Conservation (phyloP, 2,888 invertebrate species). For the Lasioglossum morio region DNA sequence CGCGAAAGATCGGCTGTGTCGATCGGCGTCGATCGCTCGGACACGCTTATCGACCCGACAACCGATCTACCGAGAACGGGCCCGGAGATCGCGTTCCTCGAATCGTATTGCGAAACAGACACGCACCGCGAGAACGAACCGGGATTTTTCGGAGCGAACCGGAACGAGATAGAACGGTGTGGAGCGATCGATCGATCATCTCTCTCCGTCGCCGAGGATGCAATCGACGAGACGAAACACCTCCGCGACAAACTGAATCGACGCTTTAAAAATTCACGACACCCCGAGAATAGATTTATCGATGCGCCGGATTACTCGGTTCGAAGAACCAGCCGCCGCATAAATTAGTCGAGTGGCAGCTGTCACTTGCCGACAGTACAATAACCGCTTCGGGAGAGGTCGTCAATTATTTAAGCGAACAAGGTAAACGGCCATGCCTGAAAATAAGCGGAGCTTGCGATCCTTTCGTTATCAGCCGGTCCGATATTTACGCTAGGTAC, state of each 20-base stretch:
- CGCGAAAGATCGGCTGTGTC: neutral
- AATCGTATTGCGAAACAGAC: neutral
- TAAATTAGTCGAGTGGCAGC: slow-evolving; percentile 44
- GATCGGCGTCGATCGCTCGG: neutral
- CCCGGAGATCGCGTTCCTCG: neutral
- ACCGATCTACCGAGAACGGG: neutral
- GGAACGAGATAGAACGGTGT: neutral
- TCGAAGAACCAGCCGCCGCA: slow-evolving; percentile 23
- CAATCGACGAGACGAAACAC: neutral
- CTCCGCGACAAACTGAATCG: neutral
- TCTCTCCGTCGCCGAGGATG: neutral
- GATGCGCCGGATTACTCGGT: slow-evolving; percentile 39
- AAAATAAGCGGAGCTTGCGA: slow-evolving; percentile 19
- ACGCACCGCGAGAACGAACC: neutral
- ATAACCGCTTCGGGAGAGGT: slow-evolving; percentile 24
- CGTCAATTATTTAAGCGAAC: neutral
- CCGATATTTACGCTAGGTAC: neutral
- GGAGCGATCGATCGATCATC: neutral
- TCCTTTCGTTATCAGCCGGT: neutral
- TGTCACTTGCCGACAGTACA: slow-evolving; percentile 19
- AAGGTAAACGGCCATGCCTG: slow-evolving; percentile 17
- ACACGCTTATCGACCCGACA: neutral
- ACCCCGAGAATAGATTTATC: slow-evolving; percentile 38
- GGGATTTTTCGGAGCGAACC: neutral
- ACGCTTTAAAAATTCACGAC: slow-evolving; percentile 30